phyloP scores from a whole-genome alignment of 2,888 invertebrate species.

The Herminia tarsipennalis region DNA sequence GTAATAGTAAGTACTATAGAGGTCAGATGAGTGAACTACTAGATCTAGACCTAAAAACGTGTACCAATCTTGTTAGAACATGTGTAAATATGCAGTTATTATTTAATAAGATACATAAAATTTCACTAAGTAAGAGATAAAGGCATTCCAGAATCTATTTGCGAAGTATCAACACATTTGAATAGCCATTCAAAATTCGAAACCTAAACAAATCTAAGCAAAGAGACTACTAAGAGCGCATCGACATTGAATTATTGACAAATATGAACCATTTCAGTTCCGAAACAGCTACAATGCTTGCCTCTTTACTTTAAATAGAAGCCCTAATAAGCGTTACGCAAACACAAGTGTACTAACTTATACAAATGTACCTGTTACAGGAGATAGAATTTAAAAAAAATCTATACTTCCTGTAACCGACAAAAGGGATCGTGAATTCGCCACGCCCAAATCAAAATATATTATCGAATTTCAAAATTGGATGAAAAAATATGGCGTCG shows the following conservation, averaged over 20 bases:
- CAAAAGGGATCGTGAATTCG: constrained; percentile 73
- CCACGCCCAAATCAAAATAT: constrained; percentile 85
- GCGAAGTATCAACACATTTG: neutral
- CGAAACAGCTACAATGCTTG: constrained; percentile 48
- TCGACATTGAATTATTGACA: constrained; percentile 36
- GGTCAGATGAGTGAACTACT: no score
- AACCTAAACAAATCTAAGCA: neutral
- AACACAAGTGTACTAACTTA: constrained; percentile 76
- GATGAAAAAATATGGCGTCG: constrained; percentile 56
- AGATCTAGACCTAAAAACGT: no score
- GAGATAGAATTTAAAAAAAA: constrained; percentile 60
- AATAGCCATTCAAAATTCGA: neutral
- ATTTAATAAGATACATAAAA: no score
- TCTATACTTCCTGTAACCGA: constrained; percentile 79
- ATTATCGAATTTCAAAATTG: constrained; percentile 68
- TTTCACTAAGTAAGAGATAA: no score
- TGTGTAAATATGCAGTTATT: no score
- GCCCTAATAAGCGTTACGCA: constrained; percentile 75
- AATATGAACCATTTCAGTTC: constrained; percentile 53
- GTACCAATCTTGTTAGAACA: no score
- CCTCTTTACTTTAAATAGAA: constrained; percentile 55
- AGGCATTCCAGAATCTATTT: no score
- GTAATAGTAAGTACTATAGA: no score
- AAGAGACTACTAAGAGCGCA: constrained; percentile 16
- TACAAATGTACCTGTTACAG: constrained; percentile 68